These are phyloP conservation scores for Lymantria monacha DNA, from an alignment of 2,888 invertebrate species.

Conservation along the genomic window DNA sequence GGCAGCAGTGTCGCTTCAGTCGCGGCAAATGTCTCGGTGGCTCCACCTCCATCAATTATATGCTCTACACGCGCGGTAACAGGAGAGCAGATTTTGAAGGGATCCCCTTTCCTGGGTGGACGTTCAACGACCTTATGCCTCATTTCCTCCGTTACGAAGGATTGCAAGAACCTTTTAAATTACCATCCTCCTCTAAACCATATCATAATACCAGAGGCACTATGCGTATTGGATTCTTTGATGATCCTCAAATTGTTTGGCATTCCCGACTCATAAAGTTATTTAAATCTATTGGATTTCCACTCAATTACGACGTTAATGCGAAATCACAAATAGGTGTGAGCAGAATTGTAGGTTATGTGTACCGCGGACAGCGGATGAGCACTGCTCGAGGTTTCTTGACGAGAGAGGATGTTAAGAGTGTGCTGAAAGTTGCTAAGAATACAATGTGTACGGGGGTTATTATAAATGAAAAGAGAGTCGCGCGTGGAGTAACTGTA, in stretches of 20 bases:
- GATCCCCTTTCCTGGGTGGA: constrained; percentile 50
- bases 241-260: constrained; percentile 50
- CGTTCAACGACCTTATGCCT: constrained; percentile 51
- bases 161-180: constrained; percentile 34
- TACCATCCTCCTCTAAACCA: constrained; percentile 47
- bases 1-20: constrained; percentile 44
- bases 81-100: constrained; percentile 45
- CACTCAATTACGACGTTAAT: constrained; percentile 53
- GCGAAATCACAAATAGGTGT: constrained; percentile 57
- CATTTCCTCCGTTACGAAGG: constrained; percentile 60
- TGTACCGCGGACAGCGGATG: constrained; percentile 48
- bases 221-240: constrained; percentile 47
- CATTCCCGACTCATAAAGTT: constrained; percentile 42
- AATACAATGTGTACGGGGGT: constrained; percentile 48
- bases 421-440: constrained; percentile 42
- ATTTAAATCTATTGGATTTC: constrained; percentile 40
- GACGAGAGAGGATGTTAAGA: constrained; percentile 35
- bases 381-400: constrained; percentile 56
- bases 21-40: constrained; percentile 65
- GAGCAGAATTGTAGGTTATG: constrained; percentile 46
- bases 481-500: constrained; percentile 47
- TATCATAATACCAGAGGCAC: constrained; percentile 57
- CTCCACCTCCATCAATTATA: constrained; percentile 61
- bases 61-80: constrained; percentile 62
- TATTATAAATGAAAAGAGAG: constrained; percentile 42